Evolutionary conservation across 2,888 invertebrate genomes (phyloP).

Genomic region (Serripes groenlandicus): DNA sequence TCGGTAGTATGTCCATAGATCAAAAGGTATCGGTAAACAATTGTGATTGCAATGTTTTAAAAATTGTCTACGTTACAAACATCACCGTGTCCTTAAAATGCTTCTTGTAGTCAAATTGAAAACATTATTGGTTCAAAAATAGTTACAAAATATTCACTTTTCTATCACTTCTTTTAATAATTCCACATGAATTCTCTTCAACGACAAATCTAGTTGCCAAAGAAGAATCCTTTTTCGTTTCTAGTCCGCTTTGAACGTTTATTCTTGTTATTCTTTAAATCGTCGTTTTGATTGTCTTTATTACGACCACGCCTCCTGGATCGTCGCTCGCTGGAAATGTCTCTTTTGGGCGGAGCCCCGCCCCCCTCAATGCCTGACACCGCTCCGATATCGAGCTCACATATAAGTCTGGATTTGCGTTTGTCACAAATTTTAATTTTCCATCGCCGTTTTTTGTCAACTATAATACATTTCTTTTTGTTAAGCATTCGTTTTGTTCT

Average conservation of each 20-base stretch:
- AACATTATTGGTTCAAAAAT: not conserved
- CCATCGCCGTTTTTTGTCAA: conserved; percentile 80
- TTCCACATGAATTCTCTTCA: not conserved
- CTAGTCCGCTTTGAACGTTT: conserved; percentile 14
- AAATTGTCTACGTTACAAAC: too few species aligned
- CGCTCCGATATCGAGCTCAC: conserved; percentile 72
- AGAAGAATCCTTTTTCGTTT: conserved; percentile 14
- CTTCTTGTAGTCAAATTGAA: too few species aligned
- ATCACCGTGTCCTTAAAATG: too few species aligned
- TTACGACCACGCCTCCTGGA: conserved; percentile 18
- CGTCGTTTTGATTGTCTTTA: conserved; percentile 18
- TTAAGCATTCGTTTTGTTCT: conserved; percentile 72
- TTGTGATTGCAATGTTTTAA: too few species aligned
- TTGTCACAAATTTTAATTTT: conserved; percentile 83
- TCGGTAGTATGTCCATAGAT: too few species aligned
- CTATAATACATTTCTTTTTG: conserved; percentile 83
- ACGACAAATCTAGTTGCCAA: not conserved
- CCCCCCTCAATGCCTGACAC: too few species aligned
- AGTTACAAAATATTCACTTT: not conserved
- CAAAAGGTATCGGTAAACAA: too few species aligned
- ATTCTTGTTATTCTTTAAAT: not conserved
- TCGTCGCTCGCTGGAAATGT: conserved; percentile 30
- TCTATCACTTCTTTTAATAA: not conserved
- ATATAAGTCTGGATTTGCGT: conserved; percentile 80
- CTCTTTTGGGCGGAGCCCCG: conserved; percentile 57